Base-by-base conservation (phyloP, 2,888 invertebrate genomes). In the Liodrosophila aerea region DNA sequence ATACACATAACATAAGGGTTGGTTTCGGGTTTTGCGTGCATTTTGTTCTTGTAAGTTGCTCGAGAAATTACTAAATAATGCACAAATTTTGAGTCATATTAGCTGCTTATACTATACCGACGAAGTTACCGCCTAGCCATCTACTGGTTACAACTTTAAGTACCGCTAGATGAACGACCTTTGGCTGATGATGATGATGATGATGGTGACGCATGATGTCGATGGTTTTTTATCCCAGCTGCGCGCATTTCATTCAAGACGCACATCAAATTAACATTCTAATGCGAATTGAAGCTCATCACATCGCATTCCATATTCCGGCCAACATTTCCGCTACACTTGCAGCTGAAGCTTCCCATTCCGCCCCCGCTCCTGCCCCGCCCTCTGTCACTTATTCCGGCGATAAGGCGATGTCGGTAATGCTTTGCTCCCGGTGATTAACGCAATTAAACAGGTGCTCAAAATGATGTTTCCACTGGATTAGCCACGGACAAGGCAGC, bases 391-490 rank as follows among this genome's bases (percentile, higher is more conserved):
- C 29, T 9, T 7, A 31, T 27, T 8, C 27, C 39, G 30, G 29
- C 12, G 44, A 53, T 36, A 49, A 44, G 34, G 54, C 40, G 50
- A 39, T 54, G 76, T 56, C 68, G 61, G 76, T 80, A 80, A 78
- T 73, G 78, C n/a, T 70, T 83, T 80, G 84, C 76, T 80, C 44
- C 63, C 73, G 80, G 82, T 85, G 87, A 88, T 88, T 87, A 88
- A 85, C 78, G 87, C 86, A 88, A 88, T 88, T 87, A 88, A 86
- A 81, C 87, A 88, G 88, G 88, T 88, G 87, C 86, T 88, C 85
- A 73, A 76, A 88, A 88, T 87, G 87, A 77, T 81, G 85, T 86
- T 88, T 80, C 76, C 76, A 77, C 49, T 83, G 82, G 87, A 87
- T 88, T 87, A 87, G 73, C 46, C 33, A 5, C 18, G 8, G 16